Conservation (phyloP, 2,113 vertebrate genomes). For the Panthera tigris region DNA sequence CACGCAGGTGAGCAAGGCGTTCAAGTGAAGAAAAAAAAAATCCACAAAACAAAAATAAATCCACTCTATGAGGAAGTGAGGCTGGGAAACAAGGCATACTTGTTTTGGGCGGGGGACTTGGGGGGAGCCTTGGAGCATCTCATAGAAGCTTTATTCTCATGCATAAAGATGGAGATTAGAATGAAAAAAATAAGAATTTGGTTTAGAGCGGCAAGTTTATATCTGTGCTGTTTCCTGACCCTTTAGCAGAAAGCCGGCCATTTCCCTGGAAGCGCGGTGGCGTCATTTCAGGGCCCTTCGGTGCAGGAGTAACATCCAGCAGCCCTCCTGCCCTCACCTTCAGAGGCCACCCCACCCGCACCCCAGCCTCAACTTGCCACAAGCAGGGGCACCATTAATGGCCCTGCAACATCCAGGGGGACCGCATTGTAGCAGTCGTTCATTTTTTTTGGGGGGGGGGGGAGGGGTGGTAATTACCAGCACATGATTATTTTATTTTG, state of each 20-base stretch:
- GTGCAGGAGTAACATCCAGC: neutral
- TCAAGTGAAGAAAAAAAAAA: neutral
- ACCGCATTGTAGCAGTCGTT: neutral
- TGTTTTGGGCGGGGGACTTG: neutral
- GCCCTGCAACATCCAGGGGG: neutral
- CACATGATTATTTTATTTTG: constrained; percentile 68
- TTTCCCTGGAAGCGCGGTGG: neutral
- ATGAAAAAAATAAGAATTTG: neutral
- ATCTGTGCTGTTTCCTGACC: neutral
- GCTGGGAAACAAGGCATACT: neutral
- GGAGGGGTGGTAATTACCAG: constrained; percentile 63
- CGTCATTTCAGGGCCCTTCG: neutral
- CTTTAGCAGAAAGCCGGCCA: neutral
- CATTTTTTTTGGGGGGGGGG: neutral
- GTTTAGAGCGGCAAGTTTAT: neutral
- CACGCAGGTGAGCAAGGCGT: neutral
- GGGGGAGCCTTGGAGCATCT: neutral
- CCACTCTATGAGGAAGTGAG: neutral
- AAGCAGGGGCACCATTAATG: fast-evolving
- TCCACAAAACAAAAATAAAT: neutral
- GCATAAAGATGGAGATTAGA: neutral
- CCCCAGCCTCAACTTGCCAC: neutral
- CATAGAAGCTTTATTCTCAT: neutral
- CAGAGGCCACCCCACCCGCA: fast-evolving
- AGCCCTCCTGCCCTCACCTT: neutral